Base-by-base conservation (phyloP, 2,888 invertebrate species). In the Scaeva pyrastri region DNA sequence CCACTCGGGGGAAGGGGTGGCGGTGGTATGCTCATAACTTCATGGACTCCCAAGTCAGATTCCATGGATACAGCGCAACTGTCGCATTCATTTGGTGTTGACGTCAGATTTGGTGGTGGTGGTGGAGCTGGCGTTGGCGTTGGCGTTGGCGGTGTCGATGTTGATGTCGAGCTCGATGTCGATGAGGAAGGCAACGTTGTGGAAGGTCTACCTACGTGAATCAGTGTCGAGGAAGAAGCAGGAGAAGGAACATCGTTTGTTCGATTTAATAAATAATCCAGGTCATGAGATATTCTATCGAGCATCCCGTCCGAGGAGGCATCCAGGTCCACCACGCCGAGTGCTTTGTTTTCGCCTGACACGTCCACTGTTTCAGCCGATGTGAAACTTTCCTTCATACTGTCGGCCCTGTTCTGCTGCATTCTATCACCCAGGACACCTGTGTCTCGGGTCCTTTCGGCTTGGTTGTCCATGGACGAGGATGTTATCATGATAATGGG, bases 251-350 rank as follows among this genome's bases (percentile, higher is more conserved):
- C 88, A 76, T 92, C 91, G 82, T 93, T 93, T 83, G 94, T 94
- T 85, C 96, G 94, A 92, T 97, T 97, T 82, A 97, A 93, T 88
- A 97, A 93, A 93, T 96, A 97, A 92, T 97, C 96, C 88, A 97
- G 93, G 93, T 97, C 97, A 90, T 96, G 95, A 1, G 96, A 95
- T 90, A 97, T 97, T 90, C 96, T 95, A 93, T 96, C 95, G 66
- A 97, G 93, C 94, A 97, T 96, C 77, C 95, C 95, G 88, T 94
- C 85, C 64, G 88, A 88, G 58, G 88, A 88, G 36, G 88, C 77
- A 66, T 89, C 88, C 21, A 88, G 90, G 66, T 90, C 88, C 36
- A 7, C 11, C 45, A 52, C 11, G 45, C 56, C 14, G 19, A 48
- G 45, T 14, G 48, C 41, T 36, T 66, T 66, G 43, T 66, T n/a